Percentiles rank a stretch among this genome's conserved stretches.
These are phyloP conservation scores for Drosophila ezoana DNA, from an alignment of 2,888 invertebrate species.

Conservation along the genomic window DNA sequence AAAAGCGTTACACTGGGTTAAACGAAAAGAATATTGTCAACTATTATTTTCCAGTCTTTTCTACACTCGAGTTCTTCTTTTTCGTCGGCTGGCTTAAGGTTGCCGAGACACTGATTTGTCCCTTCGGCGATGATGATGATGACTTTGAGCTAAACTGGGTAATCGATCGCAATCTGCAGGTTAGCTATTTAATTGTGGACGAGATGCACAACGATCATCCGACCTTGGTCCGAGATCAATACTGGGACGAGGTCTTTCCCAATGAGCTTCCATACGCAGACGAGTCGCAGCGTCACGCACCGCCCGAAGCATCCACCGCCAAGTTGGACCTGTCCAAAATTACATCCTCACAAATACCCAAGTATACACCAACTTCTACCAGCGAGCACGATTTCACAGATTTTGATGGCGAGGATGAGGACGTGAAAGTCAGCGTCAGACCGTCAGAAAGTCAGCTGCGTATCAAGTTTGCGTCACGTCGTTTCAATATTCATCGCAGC, in stretches of 20 bases:
- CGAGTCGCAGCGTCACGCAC: conserved; percentile 91
- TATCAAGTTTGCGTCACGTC: conserved; percentile 53
- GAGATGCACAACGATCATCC: conserved; percentile 97
- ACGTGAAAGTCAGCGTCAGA: background rate
- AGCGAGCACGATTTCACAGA: conserved; percentile 40
- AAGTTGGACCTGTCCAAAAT: conserved; percentile 86
- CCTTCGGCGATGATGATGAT: conserved; percentile 95
- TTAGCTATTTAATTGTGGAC: conserved; percentile 95
- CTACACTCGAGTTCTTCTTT: conserved; percentile 93
- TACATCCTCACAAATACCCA: conserved; percentile 16
- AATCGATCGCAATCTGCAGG: conserved; percentile 88
- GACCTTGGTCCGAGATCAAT: conserved; percentile 93
- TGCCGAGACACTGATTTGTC: conserved; percentile 95
- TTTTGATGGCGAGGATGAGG: conserved; percentile 45
- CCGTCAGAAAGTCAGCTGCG: conserved; percentile 27
- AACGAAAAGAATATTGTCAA: conserved; percentile 88
- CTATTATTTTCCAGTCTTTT: conserved; percentile 94
- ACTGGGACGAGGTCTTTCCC: conserved; percentile 95
- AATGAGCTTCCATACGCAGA: conserved; percentile 91
- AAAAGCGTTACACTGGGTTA: conserved; percentile 87
- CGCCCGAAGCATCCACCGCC: conserved; percentile 93
- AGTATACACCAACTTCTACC: background rate
- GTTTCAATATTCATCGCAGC: conserved; percentile 41
- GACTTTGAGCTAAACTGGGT: conserved; percentile 89
- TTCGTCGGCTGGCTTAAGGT: conserved; percentile 96